These are phyloP conservation scores for Cryptoblepharus egeriae DNA, from an alignment of 2,797 vertebrate genomes.

Conservation along the genomic window DNA sequence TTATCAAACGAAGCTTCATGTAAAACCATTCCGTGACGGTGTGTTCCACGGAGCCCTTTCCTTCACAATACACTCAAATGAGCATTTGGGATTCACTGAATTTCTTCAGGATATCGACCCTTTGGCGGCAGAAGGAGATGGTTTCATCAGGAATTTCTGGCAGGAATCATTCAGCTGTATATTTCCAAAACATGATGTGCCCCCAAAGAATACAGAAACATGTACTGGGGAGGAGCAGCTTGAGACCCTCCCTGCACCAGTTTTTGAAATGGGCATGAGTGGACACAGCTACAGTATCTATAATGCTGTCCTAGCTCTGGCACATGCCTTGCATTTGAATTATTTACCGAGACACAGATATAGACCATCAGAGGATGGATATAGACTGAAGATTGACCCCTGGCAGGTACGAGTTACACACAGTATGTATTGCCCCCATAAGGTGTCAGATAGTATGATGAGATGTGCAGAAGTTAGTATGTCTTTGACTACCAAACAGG, in stretches of 20 bases:
- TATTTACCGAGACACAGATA: not conserved
- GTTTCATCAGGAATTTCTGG: not conserved
- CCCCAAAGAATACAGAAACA: not conserved
- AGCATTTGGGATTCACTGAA: not conserved
- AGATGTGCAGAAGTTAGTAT: no score
- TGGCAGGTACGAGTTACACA: not conserved
- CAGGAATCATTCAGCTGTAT: not conserved
- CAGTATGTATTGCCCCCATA: no score
- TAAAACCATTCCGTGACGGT: not conserved
- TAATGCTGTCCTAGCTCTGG: slow-evolving; percentile 5
- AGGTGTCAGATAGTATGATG: no score
- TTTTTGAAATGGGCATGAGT: slow-evolving; percentile 25
- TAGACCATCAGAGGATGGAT: not conserved
- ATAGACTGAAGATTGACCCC: not conserved
- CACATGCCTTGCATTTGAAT: not conserved
- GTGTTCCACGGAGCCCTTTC: not conserved
- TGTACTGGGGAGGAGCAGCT: slow-evolving; percentile 1
- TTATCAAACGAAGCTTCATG: no score
- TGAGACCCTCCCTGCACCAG: not conserved
- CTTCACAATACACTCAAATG: not conserved
- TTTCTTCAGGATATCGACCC: not conserved
- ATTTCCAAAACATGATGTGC: not conserved
- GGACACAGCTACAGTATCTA: slow-evolving; percentile 15
- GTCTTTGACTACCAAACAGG: no score
- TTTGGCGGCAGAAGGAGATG: not conserved